These are phyloP conservation scores for Helicoverpa zea DNA, from an alignment of 1,140 invertebrate species.

Conservation along the genomic window DNA sequence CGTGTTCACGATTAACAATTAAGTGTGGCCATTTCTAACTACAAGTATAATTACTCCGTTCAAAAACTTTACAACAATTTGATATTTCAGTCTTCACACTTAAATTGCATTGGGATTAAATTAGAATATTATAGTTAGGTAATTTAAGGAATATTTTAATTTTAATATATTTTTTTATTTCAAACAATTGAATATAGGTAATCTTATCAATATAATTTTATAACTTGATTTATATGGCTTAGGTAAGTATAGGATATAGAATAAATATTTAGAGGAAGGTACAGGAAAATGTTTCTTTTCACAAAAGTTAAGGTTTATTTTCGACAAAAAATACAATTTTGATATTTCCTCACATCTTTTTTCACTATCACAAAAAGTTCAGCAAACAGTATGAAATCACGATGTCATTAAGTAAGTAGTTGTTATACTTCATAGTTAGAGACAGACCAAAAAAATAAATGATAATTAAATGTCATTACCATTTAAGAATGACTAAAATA, in stretches of 20 bases:
- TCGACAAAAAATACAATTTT: background rate
- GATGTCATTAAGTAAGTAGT: constrained; percentile 29
- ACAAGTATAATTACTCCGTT: constrained; percentile 47
- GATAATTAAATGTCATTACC: constrained; percentile 48
- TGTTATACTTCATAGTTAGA: constrained; percentile 48
- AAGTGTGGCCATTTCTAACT: constrained; percentile 53
- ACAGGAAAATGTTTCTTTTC: background rate
- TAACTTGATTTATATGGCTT: constrained; percentile 14
- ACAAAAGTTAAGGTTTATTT: background rate
- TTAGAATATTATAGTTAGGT: constrained; percentile 33
- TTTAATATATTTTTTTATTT: constrained; percentile 9
- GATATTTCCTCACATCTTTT: background rate
- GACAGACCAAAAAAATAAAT: constrained; percentile 41
- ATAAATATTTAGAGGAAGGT: constrained; percentile 1
- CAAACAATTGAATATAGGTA: constrained; percentile 35
- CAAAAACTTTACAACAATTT: constrained; percentile 45
- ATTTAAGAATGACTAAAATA: constrained; percentile 64
- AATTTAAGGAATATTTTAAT: constrained; percentile 20
- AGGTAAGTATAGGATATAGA: background rate
- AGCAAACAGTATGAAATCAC: constrained; percentile 24
- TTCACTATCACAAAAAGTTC: background rate
- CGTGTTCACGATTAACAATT: constrained; percentile 56
- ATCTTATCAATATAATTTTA: constrained; percentile 27
- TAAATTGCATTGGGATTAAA: constrained; percentile 49
- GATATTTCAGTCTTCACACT: constrained; percentile 49